Base-by-base conservation (phyloP, 2,113 vertebrate species). In the Tilapia sparmanii region DNA sequence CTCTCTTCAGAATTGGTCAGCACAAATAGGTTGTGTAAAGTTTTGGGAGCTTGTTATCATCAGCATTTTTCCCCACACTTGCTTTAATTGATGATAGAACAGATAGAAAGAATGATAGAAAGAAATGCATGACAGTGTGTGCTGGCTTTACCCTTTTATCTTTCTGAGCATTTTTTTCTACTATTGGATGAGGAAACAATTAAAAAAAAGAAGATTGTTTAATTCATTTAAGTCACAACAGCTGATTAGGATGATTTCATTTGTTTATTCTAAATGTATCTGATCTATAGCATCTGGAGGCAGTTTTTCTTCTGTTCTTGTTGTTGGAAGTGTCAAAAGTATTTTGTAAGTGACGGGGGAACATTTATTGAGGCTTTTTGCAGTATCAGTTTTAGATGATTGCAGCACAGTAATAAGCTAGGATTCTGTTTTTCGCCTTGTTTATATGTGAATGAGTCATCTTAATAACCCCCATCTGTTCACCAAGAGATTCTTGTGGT, bases 381-480 rank as follows among this genome's bases (percentile, higher is more conserved):
- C 12, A 24, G 15, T 71, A 5, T 10, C 22, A 5, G 22, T 15
- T 83, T 40, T 33, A n/a, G 80, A 55, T 78, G 55, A 53, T 61
- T 24, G 45, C 33, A 80, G 42, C 24, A 45, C 6, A 86, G 59
- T 76, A 90, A 68, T 45, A 86, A 81, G 18, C 15, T 40, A 35
- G 12, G 19, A 19, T 11, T 80, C 12, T 10, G 18, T 68, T 89
- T 85, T 26, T 80, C 83, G 52, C 40, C 8, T 63, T 85, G 82
- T 50, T 63, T 80, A 47, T 33, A 88, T 29, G 47, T 40, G 73
- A 78, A 33, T 91, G 87, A 89, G 59, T 85, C 82, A 85, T 83
- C 59, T 50, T 47, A 76, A 13, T 35, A 47, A 52, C 26, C 55
- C 12, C 40, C 42, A 24, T 59, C 83, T 88, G 66, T 53, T 85